These are phyloP conservation scores for Isichthys henryi DNA, from an alignment of 2,113 vertebrate genomes.

Conservation along the genomic window DNA sequence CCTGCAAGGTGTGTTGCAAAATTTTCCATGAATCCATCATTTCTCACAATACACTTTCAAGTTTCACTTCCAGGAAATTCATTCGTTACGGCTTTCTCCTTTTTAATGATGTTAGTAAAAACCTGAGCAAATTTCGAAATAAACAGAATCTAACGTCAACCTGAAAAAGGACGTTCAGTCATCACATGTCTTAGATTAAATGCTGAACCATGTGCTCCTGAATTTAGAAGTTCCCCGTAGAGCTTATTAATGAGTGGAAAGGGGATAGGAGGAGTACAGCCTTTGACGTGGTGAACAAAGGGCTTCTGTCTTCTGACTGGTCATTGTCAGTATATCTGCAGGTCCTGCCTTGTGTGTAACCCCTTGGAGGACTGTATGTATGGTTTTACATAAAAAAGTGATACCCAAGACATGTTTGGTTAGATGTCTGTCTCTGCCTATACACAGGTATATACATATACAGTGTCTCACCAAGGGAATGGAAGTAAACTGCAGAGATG, in stretches of 20 bases:
- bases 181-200: not conserved
- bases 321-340: not conserved
- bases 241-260: not conserved
- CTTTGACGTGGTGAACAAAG: not conserved
- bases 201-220: not conserved
- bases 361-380: not conserved
- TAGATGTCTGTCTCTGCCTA: not conserved
- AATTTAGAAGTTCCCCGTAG: not conserved
- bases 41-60: not conserved
- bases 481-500: not conserved
- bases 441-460: not conserved
- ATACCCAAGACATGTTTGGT: not conserved
- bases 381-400: not conserved
- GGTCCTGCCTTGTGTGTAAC: not conserved
- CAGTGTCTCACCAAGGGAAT: not conserved
- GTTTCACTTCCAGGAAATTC: not conserved
- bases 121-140: not conserved
- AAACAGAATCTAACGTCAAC: not conserved
- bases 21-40: not conserved
- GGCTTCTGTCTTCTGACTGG: not conserved
- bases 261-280: not conserved
- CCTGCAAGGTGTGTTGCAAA: not conserved
- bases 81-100: not conserved
- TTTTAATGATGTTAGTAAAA: not conserved
- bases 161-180: not conserved